phyloP scores from a whole-genome alignment of 2,888 invertebrate genomes.

The Athetis lepigone region DNA sequence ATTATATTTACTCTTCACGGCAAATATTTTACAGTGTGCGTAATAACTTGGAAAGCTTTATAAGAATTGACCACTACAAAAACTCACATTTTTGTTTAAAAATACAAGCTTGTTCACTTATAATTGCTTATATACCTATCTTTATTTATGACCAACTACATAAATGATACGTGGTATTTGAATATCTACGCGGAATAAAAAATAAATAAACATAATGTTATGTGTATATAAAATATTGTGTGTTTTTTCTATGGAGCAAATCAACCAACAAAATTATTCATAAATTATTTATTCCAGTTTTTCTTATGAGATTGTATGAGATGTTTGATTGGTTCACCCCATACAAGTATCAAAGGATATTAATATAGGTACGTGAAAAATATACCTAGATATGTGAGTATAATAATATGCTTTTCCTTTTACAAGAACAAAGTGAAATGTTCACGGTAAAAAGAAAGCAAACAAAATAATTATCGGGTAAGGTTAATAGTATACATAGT shows the following conservation, averaged over 20 bases:
- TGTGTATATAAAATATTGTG: slow-evolving; percentile 10
- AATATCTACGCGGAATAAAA: slow-evolving; percentile 22
- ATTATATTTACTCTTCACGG: too few species aligned
- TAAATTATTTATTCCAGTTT: background rate
- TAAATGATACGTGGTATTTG: background rate
- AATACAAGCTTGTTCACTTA: background rate
- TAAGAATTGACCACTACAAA: background rate
- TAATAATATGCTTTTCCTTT: slow-evolving; percentile 52
- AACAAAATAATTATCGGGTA: slow-evolving; percentile 36
- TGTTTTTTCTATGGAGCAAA: slow-evolving; percentile 33
- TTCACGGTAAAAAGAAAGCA: slow-evolving; percentile 35
- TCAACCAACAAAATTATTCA: slow-evolving; percentile 16
- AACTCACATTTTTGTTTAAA: background rate
- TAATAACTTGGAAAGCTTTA: background rate
- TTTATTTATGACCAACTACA: background rate
- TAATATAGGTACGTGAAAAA: slow-evolving; percentile 5
- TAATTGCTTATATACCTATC: background rate
- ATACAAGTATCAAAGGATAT: slow-evolving; percentile 12
- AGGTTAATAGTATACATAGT: slow-evolving; percentile 50
- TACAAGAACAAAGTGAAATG: slow-evolving; percentile 43
- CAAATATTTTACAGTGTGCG: background rate
- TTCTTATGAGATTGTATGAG: too few species aligned
- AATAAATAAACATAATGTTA: background rate
- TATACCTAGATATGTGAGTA: slow-evolving; percentile 24
- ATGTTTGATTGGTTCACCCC: slow-evolving; percentile 33